A percentile compares a stretch with the other conserved stretches of the same genome.
Evolutionary conservation across 2,888 invertebrate genomes (phyloP).

Genomic region (Caradrina kadenii): DNA sequence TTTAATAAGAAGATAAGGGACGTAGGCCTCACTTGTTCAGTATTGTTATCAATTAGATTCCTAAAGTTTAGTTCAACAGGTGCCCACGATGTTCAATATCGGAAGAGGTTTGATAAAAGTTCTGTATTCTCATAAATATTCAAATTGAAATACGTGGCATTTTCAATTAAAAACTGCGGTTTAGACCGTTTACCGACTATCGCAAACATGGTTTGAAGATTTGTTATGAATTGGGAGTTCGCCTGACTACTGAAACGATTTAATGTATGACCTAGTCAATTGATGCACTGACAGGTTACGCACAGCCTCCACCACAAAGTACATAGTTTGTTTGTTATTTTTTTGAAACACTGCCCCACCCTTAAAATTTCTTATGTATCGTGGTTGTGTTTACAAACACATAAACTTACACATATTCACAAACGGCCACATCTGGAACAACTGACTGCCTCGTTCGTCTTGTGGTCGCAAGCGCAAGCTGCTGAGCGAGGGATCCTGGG

Average conservation of each 20-base stretch:
- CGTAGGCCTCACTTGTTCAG: background rate
- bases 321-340: no score
- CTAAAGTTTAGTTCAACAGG: constrained; percentile 57
- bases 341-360: no score
- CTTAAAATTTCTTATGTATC: no score
- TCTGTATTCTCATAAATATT: constrained; percentile 56
- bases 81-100: constrained; percentile 58
- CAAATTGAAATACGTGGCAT: constrained; percentile 47
- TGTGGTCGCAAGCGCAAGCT: no score
- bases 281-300: background rate
- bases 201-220: constrained; percentile 38
- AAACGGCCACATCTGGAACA: no score
- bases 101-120: constrained; percentile 40
- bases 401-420: no score
- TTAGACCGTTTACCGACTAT: constrained; percentile 8
- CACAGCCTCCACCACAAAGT: no score
- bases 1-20: background rate
- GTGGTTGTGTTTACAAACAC: no score
- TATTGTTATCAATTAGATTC: constrained; percentile 30
- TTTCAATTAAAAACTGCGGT: constrained; percentile 23
- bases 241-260: background rate
- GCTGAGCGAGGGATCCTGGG: no score
- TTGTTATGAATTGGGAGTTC: constrained; percentile 13
- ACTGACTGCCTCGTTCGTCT: no score
- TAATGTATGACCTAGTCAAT: background rate